phyloP scores from a whole-genome alignment of 1,140 invertebrate species.

The Zophobas atratus region DNA sequence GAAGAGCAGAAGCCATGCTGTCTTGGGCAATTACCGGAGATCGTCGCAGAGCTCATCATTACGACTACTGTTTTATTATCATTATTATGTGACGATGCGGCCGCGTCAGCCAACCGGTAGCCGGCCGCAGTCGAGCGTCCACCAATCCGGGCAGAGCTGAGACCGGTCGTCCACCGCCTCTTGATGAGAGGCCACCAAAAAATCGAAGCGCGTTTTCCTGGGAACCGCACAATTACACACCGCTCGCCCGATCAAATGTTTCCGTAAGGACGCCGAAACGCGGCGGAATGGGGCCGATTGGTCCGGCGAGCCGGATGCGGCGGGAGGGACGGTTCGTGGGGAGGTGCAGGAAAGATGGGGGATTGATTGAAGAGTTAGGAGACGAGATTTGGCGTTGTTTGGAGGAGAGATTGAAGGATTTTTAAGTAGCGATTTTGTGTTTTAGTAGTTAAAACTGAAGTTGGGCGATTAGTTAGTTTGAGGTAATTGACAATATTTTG shows the following conservation, averaged over 20 bases:
- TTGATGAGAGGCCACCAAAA: slow-evolving; percentile 52
- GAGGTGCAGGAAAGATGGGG: no score
- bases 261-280: no score
- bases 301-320: no score
- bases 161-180: slow-evolving; percentile 54
- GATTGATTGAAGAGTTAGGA: no score
- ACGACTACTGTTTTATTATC: slow-evolving; percentile 60
- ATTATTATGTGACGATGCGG: slow-evolving; percentile 59
- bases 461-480: no score
- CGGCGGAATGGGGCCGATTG: no score
- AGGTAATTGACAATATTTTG: no score
- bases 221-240: slow-evolving; percentile 43
- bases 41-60: slow-evolving; percentile 55
- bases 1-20: slow-evolving; percentile 54
- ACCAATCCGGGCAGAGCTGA: slow-evolving; percentile 48
- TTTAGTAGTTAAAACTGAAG: no score
- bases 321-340: no score
- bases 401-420: no score
- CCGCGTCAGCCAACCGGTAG: slow-evolving; percentile 56
- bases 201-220: slow-evolving; percentile 45
- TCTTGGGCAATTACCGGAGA: slow-evolving; percentile 56
- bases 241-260: neutral
- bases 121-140: slow-evolving; percentile 31
- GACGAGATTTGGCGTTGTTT: no score
- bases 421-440: no score